These are phyloP conservation scores for Ochropleura leucogaster DNA, from an alignment of 2,888 invertebrate genomes.

Conservation along the genomic window DNA sequence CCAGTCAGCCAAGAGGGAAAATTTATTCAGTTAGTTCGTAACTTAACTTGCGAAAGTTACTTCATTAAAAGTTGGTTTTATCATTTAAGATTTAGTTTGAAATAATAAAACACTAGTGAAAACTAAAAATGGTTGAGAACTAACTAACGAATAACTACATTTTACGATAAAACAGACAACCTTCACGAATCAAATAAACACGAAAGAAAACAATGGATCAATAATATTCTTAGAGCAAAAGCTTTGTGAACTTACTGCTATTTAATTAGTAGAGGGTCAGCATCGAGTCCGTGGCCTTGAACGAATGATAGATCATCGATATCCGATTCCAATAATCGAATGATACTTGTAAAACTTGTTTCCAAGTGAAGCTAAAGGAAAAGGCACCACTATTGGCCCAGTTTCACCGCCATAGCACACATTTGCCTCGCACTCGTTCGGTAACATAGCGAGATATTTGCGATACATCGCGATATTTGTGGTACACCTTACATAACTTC, in stretches of 20 bases:
- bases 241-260: constrained; percentile 29
- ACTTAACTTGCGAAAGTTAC: constrained; percentile 32
- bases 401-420: constrained; percentile 64
- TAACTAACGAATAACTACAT: constrained; percentile 2
- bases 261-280: constrained; percentile 46
- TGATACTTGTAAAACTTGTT: constrained; percentile 71
- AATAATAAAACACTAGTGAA: constrained; percentile 13
- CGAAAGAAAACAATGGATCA: constrained; percentile 15
- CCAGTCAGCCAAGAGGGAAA: constrained; percentile 21
- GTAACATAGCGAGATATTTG: constrained; percentile 39
- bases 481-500: not conserved
- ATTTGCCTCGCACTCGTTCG: constrained; percentile 38
- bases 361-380: constrained; percentile 67
- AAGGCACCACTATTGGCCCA: constrained; percentile 68
- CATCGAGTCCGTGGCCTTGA: constrained; percentile 55
- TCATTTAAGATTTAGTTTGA: constrained; percentile 32
- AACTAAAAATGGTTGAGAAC: not conserved
- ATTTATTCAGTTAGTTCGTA: constrained; percentile 39
- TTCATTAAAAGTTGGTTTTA: constrained; percentile 60
- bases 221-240: constrained; percentile 17
- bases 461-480: constrained; percentile 24
- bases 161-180: not conserved
- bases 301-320: constrained; percentile 60
- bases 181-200: constrained; percentile 1
- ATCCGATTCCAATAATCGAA: constrained; percentile 69